Percentiles rank a stretch among this genome's conserved stretches.
Evolutionary conservation across 92 coral and sea anemone species (phyloP).

Genomic region (Siderastrea siderea): DNA sequence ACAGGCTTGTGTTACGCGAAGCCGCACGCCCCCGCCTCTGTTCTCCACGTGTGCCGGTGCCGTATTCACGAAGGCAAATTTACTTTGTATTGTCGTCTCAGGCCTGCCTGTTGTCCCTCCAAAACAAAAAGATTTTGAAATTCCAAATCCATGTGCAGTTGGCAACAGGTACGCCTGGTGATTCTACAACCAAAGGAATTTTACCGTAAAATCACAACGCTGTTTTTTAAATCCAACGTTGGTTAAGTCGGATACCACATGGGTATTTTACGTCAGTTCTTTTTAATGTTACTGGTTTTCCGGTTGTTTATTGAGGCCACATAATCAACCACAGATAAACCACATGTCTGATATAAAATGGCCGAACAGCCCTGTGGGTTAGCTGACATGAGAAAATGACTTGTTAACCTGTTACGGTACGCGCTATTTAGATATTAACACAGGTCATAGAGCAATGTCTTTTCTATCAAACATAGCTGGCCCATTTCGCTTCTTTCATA

Average conservation of each 20-base stretch:
- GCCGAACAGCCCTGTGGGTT: not conserved
- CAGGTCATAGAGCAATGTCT: not conserved
- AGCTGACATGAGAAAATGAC: not conserved
- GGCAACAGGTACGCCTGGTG: not conserved
- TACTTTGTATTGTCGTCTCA: not conserved
- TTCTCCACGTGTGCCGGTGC: not conserved
- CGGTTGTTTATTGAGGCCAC: not conserved
- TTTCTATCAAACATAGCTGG: not conserved
- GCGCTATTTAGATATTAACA: not conserved
- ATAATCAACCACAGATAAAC: conserved; percentile 6
- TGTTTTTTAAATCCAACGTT: not conserved
- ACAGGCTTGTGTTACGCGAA: not conserved
- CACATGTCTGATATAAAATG: conserved; percentile 4
- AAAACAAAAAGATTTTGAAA: not conserved
- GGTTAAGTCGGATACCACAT: not conserved
- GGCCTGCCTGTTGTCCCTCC: not conserved
- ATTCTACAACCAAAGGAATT: not conserved
- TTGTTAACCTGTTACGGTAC: conserved; percentile 16
- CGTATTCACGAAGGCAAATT: not conserved
- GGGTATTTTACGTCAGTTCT: not conserved
- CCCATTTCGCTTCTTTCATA: not conserved
- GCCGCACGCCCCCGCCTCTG: not conserved
- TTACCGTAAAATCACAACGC: too few relatives aligned
- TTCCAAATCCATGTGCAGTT: not conserved
- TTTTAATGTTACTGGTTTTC: not conserved